Percentiles rank a stretch among this genome's conserved stretches.
These are phyloP conservation scores for Drosophila oshimai DNA, from an alignment of 1,140 invertebrate species.

Conservation along the genomic window DNA sequence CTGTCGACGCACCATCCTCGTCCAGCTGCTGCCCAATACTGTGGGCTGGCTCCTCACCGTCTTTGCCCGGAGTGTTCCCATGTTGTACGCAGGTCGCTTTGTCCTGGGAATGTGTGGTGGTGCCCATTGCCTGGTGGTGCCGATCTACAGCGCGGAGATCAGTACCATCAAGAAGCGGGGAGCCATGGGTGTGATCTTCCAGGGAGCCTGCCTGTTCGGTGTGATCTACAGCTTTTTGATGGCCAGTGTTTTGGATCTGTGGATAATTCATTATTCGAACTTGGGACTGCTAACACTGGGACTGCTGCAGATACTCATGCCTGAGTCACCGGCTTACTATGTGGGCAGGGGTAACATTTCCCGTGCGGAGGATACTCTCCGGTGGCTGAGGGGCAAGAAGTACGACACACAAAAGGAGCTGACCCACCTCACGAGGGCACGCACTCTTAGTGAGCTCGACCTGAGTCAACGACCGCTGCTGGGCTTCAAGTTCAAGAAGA, in stretches of 20 bases:
- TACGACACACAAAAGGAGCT: conserved; percentile 83
- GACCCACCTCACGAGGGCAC: neutral
- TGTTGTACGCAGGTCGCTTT: conserved; percentile 87
- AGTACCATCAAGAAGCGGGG: conserved; percentile 87
- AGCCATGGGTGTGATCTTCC: conserved; percentile 87
- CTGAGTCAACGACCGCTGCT: neutral
- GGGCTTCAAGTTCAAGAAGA: neutral
- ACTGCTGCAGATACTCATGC: conserved; percentile 85
- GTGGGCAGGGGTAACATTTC: conserved; percentile 83
- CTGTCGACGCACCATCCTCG: conserved; percentile 86
- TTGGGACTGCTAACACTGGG: conserved; percentile 84
- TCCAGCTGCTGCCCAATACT: conserved; percentile 86
- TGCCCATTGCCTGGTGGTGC: conserved; percentile 87
- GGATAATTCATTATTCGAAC: conserved; percentile 84
- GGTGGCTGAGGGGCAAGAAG: conserved; percentile 86
- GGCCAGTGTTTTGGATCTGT: conserved; percentile 71
- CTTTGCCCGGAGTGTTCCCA: conserved; percentile 84
- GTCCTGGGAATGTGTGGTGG: conserved; percentile 87
- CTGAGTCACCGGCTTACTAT: conserved; percentile 86
- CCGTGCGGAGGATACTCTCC: conserved; percentile 86
- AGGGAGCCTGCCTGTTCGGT: conserved; percentile 86
- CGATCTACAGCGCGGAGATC: conserved; percentile 89
- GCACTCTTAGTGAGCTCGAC: neutral
- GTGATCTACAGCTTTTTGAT: conserved; percentile 85
- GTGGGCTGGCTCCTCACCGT: conserved; percentile 87